Evolutionary conservation across 1,140 invertebrate genomes (phyloP), one percentile per base, ranked within the genome.

Genomic region (Dendrolimus kikuchii): DNA sequence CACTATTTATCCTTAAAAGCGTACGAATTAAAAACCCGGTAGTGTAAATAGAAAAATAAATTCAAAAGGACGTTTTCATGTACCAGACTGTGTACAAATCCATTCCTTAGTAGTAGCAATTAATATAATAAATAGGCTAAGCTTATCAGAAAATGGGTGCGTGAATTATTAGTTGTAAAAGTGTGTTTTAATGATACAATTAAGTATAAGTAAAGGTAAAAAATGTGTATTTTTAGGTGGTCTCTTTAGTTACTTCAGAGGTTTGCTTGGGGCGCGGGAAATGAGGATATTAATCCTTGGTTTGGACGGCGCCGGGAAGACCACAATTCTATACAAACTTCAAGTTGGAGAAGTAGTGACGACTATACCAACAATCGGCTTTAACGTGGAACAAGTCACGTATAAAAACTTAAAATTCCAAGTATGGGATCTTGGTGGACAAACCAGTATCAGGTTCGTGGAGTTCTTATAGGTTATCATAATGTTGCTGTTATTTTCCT

Each of bases 331-430:
- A 44, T 99, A 99, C 88, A 94, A 95, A 88, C 89, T 99, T 70
- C 98, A 99, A 92, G 98, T 99, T 57, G 98, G 98, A 23, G 98
- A 99, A 90, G 98, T 99, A 47, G 98, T 99, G 2, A 99, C 98
- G n/a, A 99, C 98, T 37, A 99, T 99, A 87, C 86, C 86, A 8
- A 99, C 97, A 6, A 98, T 99, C 79, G 97, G 97, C n/a, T 98
- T 98, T 83, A 98, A 98, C 89, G 97, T 98, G 69, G 96, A 98
- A 88, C 96, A 98, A 92, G 96, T 98, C 46, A 96, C 95, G 68
- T 98, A 97, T 81, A 97, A 97, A 90, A 98, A 98, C 89, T 89
- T 98, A 56, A 97, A 96, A 87, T 98, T 98, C 74, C 96, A 98
- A 93, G 96, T 98, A 7, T 99, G 98, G 98, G 98, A 99, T 91